Evolutionary conservation across 2,113 vertebrate genomes (phyloP).

Genomic region (Phalacrocorax aristotelis): DNA sequence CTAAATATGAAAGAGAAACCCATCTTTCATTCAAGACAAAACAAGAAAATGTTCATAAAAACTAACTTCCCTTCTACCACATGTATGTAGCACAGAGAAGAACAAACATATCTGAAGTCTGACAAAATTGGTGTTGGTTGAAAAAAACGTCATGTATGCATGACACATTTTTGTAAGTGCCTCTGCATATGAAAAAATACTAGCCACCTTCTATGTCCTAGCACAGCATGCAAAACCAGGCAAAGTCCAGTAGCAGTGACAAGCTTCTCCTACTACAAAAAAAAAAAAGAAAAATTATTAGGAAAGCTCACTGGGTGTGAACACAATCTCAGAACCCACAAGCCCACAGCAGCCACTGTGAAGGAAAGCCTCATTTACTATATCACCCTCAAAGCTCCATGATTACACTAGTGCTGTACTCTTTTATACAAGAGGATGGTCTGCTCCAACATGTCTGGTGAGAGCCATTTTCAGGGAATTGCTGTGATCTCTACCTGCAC

Average conservation of each 20-base stretch:
- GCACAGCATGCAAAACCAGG: neutral
- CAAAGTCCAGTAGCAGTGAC: neutral
- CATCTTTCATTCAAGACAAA: neutral
- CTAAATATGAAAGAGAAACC: neutral
- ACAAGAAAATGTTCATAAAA: neutral
- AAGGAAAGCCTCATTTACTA: neutral
- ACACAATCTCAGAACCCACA: neutral
- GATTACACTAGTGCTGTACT: neutral
- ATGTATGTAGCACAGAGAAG: rapidly evolving
- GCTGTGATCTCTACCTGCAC: neutral
- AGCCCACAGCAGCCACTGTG: neutral
- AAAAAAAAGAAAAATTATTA: neutral
- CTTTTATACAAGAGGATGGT: neutral
- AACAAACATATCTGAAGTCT: neutral
- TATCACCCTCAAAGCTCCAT: neutral
- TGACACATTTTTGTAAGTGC: neutral
- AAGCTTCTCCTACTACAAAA: neutral
- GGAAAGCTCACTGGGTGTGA: neutral
- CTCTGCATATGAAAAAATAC: neutral
- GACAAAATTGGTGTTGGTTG: neutral
- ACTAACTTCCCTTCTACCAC: neutral
- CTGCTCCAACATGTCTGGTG: neutral
- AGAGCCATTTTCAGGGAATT: neutral
- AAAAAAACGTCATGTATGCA: neutral
- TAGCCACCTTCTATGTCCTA: neutral